A percentile compares a stretch with the other conserved stretches of the same genome.
phyloP scores from a whole-genome alignment of 2,888 invertebrate genomes.

The Petrophora chlorosata region DNA sequence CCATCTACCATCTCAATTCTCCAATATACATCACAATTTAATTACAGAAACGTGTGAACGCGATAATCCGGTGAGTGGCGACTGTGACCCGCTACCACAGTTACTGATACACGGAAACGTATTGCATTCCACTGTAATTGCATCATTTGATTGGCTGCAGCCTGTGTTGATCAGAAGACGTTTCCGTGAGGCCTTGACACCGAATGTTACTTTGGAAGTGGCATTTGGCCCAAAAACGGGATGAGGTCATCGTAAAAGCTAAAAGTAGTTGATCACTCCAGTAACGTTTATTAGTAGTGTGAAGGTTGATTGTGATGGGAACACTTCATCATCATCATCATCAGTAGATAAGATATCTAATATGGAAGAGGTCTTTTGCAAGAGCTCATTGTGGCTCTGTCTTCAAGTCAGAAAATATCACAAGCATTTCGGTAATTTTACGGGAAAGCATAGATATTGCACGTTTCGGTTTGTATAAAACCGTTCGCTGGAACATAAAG shows the following conservation, averaged over 20 bases:
- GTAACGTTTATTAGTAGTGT: too few species aligned
- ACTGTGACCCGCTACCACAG: constrained; percentile 18
- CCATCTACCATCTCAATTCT: background rate
- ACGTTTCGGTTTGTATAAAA: too few species aligned
- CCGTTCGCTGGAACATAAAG: too few species aligned
- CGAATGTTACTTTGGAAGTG: background rate
- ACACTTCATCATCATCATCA: too few species aligned
- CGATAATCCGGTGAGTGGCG: constrained; percentile 9
- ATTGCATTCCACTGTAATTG: constrained; percentile 27
- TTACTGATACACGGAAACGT: constrained; percentile 23
- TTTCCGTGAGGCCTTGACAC: constrained; percentile 22
- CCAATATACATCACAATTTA: background rate
- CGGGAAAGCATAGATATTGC: too few species aligned
- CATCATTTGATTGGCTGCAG: constrained; percentile 14
- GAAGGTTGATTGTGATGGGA: too few species aligned
- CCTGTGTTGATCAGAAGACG: constrained; percentile 12
- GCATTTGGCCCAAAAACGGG: constrained; percentile 3
- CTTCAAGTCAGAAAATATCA: too few species aligned
- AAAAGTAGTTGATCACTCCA: constrained; percentile 2
- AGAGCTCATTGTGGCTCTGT: too few species aligned
- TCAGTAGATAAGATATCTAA: too few species aligned
- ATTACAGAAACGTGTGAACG: constrained; percentile 6
- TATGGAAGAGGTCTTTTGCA: too few species aligned
- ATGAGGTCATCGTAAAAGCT: constrained; percentile 2
- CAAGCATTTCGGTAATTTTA: too few species aligned